Evolutionary conservation across 2,888 invertebrate genomes (phyloP).

Genomic region (Erannis defoliaria): DNA sequence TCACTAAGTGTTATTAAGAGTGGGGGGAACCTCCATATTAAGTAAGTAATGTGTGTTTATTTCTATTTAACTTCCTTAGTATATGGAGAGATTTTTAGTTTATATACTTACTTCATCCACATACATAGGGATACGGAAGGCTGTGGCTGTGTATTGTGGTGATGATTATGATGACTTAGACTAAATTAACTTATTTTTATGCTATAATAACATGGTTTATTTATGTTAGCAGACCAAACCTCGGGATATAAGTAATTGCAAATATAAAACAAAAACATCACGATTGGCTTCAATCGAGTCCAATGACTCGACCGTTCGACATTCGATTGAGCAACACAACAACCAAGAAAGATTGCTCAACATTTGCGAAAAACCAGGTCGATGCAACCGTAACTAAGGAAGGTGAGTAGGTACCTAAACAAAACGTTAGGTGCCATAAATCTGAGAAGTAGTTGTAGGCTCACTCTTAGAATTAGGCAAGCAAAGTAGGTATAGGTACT

Average conservation of each 20-base stretch:
- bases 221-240: neutral
- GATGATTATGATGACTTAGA: no score
- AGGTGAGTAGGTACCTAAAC: neutral
- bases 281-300: slow-evolving; percentile 18
- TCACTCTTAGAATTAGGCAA: no score
- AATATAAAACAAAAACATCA: slow-evolving; percentile 10
- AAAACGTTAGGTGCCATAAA: neutral
- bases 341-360: slow-evolving; percentile 3
- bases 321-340: slow-evolving; percentile 15
- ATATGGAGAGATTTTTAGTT: no score
- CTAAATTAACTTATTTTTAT: no score
- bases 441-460: neutral
- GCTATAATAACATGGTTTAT: neutral
- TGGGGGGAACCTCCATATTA: no score
- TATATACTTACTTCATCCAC: no score
- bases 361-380: slow-evolving; percentile 20
- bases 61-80: no score
- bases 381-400: slow-evolving; percentile 1
- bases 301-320: slow-evolving; percentile 10
- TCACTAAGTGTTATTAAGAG: no score
- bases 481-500: no score
- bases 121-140: no score
- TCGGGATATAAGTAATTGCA: neutral
- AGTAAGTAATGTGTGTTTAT: no score
- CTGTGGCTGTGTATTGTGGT: no score